These are phyloP conservation scores for Drosophila bocqueti DNA, from an alignment of 1,140 invertebrate genomes.

Conservation along the genomic window DNA sequence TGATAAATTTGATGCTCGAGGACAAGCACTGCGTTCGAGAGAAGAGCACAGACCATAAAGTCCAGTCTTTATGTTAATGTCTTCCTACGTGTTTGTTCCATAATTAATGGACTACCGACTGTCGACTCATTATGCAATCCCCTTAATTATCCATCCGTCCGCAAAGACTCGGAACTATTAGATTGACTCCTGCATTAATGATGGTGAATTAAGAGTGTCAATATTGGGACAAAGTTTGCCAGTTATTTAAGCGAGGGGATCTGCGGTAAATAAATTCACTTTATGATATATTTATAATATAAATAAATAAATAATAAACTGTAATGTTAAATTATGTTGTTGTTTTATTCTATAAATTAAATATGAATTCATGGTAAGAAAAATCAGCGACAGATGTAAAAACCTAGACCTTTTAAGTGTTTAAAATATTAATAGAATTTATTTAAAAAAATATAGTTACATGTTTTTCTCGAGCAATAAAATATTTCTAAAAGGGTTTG, in stretches of 20 bases:
- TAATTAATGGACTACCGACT: constrained; percentile 45
- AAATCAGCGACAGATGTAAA: neutral
- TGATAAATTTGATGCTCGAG: constrained; percentile 42
- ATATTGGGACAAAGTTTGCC: constrained; percentile 9
- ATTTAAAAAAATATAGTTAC: too few relatives aligned
- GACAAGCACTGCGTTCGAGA: constrained; percentile 23
- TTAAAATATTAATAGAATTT: neutral
- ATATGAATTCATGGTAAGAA: neutral
- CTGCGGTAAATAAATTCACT: neutral
- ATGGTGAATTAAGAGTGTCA: constrained; percentile 18
- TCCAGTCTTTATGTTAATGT: constrained; percentile 34
- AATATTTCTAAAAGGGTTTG: too few relatives aligned
- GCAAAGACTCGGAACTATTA: constrained; percentile 8
- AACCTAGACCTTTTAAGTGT: too few relatives aligned
- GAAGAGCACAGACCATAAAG: constrained; percentile 22
- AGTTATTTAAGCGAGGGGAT: neutral
- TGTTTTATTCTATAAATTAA: neutral
- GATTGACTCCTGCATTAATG: constrained; percentile 15
- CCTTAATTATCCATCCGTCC: constrained; percentile 8
- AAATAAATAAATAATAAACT: neutral
- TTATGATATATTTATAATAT: too few relatives aligned
- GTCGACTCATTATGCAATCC: constrained; percentile 19
- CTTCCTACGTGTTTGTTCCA: constrained; percentile 31
- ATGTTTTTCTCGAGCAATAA: too few relatives aligned
- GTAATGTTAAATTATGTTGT: neutral